A percentile compares a stretch with the other conserved stretches of the same genome.
phyloP scores from a whole-genome alignment of 2,113 vertebrate genomes.

The Lutjanus erythropterus region DNA sequence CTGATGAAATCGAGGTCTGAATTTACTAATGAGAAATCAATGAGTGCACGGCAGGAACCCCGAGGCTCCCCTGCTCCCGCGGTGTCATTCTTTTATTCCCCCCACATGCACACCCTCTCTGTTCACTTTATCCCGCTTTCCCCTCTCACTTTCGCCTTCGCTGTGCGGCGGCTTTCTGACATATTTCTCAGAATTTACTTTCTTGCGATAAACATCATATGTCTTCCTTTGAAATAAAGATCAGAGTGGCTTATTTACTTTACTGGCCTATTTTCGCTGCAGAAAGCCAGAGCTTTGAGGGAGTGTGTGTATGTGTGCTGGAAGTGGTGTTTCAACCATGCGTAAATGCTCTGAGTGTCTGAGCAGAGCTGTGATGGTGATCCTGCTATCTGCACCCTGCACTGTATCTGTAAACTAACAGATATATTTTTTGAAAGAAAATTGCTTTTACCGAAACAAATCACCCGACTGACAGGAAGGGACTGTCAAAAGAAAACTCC shows the following conservation, averaged over 20 bases:
- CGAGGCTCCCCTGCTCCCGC: slow-evolving; percentile 36
- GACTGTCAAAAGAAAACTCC: slow-evolving; percentile 30
- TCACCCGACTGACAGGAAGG: slow-evolving; percentile 35
- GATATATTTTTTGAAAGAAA: slow-evolving; percentile 24
- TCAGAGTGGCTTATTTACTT: slow-evolving; percentile 74
- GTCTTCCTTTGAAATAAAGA: slow-evolving; percentile 71
- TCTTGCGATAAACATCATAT: slow-evolving; percentile 67
- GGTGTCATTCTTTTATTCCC: slow-evolving; percentile 48
- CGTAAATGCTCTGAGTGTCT: slow-evolving; percentile 40
- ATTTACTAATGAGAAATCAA: slow-evolving; percentile 79
- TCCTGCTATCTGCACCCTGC: slow-evolving; percentile 50
- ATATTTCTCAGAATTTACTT: slow-evolving; percentile 53
- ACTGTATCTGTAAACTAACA: slow-evolving; percentile 55
- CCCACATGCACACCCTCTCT: slow-evolving; percentile 18
- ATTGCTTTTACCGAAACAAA: slow-evolving; percentile 68
- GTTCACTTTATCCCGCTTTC: slow-evolving; percentile 35
- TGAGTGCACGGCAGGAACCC: slow-evolving; percentile 57
- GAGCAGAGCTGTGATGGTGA: slow-evolving; percentile 39
- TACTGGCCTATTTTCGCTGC: slow-evolving; percentile 55
- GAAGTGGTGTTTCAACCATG: slow-evolving; percentile 27
- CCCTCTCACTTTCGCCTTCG: slow-evolving; percentile 11
- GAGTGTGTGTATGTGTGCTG: slow-evolving; percentile 7
- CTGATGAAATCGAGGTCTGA: slow-evolving; percentile 72
- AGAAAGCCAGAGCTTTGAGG: slow-evolving; percentile 41
- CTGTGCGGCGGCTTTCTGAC: slow-evolving; percentile 21